Evolutionary conservation across 2,888 invertebrate species (phyloP), one percentile per base, ranked within the genome.

Genomic region (Habrosyne pyritoides): DNA sequence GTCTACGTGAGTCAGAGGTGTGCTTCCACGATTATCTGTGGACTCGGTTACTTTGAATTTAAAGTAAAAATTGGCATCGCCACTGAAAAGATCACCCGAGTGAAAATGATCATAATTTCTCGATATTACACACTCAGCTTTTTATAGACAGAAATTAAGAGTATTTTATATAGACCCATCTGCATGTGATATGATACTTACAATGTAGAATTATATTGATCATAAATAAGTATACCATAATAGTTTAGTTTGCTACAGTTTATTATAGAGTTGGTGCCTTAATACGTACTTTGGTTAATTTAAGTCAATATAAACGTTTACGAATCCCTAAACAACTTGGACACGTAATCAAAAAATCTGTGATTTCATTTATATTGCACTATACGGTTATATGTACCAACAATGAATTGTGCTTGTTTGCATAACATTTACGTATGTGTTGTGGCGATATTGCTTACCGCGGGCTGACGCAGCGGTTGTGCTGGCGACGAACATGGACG

Each of bases 1-100:
- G 75, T 71, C 71, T 77, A 71, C 68, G 77, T 91, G 91, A 91
- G 73, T 91, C 89, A 89, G 77, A 77, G 76, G 82, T 83, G 79
- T 73, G 79, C 81, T 86, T 81, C 78, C 79, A 77, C 83, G 77
- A 86, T 84, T 79, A 83, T 85, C 76, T 67, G 70, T 69, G 67
- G 72, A 71, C 66, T 71, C 59, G 53, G 56, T 46, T 61, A 64
- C 65, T 69, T 71, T 60, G 59, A 59, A 66, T 60, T 64, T 57
- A 59, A 60, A 64, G 60, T 69, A 69, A 76, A 76, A 72, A 63
- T 69, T 77, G 66, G 71, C 69, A 69, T 55, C 61, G 59, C 57
- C 60, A 55, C 60, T 54, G 28, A 56, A 55, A 70, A 67, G 71
- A 70, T 62, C 63, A 59, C 30, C 61, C 47, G 64, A 64, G 62